Conservation (phyloP, 2,797 vertebrate genomes). For the Ciconia nigra region DNA sequence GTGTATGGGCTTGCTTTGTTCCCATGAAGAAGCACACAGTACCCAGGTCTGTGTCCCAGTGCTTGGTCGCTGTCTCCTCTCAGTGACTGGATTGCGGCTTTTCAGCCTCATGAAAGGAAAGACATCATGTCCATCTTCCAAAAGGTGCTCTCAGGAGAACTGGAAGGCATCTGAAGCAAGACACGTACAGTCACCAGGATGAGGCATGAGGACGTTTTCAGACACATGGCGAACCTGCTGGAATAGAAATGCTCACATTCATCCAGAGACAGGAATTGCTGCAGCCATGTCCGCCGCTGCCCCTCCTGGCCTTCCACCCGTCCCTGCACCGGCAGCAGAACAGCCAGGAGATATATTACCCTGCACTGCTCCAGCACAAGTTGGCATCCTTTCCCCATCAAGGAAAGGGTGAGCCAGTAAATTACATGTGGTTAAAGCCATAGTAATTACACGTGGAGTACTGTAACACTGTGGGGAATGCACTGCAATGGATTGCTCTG, state of each 20-base stretch:
- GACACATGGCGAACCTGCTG: neutral
- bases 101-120: neutral
- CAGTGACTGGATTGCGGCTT: neutral
- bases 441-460: neutral
- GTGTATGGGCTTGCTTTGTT: neutral
- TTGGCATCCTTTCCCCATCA: neutral
- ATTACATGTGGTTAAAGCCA: neutral
- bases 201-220: neutral
- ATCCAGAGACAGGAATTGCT: neutral
- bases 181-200: neutral
- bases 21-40: neutral
- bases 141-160: neutral
- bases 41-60: neutral
- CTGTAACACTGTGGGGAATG: fast-evolving
- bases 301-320: neutral
- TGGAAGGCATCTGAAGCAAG: neutral
- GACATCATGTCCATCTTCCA: neutral
- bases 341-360: fast-evolving
- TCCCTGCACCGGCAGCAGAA: neutral
- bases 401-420: neutral
- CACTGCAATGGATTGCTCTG: neutral
- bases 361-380: neutral
- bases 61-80: neutral
- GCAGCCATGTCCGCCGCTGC: fast-evolving
- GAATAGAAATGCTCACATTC: neutral